A percentile compares a stretch with the other conserved stretches of the same genome.
Conservation (phyloP, 53 echinoderm and acorn worm genomes). For the Paracentrotus lividus region DNA sequence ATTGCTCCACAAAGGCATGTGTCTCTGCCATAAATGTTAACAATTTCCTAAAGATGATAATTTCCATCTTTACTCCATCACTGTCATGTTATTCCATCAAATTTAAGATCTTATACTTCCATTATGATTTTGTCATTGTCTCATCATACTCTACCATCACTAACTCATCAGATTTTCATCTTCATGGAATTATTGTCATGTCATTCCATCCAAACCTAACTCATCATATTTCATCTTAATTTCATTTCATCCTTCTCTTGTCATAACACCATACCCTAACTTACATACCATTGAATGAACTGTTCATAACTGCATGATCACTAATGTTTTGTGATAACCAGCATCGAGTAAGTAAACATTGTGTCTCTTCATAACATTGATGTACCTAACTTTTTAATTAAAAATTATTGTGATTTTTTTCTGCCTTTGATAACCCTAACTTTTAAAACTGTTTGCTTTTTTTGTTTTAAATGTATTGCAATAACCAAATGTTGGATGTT, state of each 20-base stretch:
- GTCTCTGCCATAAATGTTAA: no score
- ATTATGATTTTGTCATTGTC: not conserved
- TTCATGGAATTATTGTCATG: not conserved
- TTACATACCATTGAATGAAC: not conserved
- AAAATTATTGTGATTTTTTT: not conserved
- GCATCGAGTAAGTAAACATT: constrained; percentile 20
- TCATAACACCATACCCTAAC: no score
- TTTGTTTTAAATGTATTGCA: not conserved
- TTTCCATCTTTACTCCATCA: not conserved
- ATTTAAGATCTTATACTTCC: not conserved
- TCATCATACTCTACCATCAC: not conserved
- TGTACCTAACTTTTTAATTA: not conserved
- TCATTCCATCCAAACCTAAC: constrained; percentile 21
- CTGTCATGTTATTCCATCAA: not conserved
- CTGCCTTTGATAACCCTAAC: not conserved
- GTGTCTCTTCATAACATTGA: not conserved
- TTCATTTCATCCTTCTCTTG: no score
- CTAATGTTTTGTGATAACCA: constrained; percentile 22
- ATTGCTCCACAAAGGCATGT: no score
- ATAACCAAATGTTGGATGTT: constrained; percentile 17
- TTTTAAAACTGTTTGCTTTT: not conserved
- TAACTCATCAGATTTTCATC: not conserved
- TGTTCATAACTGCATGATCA: not conserved
- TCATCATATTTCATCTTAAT: no score
- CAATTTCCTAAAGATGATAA: no score